phyloP scores from a whole-genome alignment of 2,888 invertebrate genomes.

The Vanessa cardui region DNA sequence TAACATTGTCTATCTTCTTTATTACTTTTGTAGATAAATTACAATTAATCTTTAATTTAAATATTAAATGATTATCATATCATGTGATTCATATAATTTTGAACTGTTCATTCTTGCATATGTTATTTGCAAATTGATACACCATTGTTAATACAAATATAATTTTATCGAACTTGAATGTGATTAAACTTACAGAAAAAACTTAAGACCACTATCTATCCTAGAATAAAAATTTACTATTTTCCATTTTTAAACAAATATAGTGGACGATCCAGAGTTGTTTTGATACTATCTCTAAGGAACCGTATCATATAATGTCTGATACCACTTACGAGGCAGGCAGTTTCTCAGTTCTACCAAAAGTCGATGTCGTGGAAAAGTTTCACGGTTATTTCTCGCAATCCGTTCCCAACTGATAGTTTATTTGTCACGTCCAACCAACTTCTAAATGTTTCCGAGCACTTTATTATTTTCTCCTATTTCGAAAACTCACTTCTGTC shows the following conservation, averaged over 20 bases:
- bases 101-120: too few relatives aligned
- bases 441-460: slow-evolving; percentile 39
- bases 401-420: slow-evolving; percentile 29
- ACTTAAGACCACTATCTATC: too few relatives aligned
- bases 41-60: too few relatives aligned
- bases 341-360: slow-evolving; percentile 20
- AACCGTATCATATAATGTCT: not conserved
- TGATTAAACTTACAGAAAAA: too few relatives aligned
- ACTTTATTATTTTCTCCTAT: slow-evolving; percentile 40
- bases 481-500: slow-evolving; percentile 29
- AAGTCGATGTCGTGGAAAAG: slow-evolving; percentile 13
- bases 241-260: not conserved
- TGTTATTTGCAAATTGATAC: too few relatives aligned
- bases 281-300: not conserved
- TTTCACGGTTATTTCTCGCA: slow-evolving; percentile 17
- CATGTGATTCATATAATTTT: too few relatives aligned
- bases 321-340: not conserved
- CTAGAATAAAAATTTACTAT: too few relatives aligned
- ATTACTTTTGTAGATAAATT: too few relatives aligned
- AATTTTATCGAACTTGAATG: too few relatives aligned
- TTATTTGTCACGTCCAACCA: slow-evolving; percentile 41
- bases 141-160: too few relatives aligned
- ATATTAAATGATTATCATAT: too few relatives aligned
- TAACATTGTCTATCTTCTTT: too few relatives aligned
- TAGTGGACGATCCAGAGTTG: not conserved